phyloP scores from a whole-genome alignment of 2,797 vertebrate species.

The Peromyscus attwateri region DNA sequence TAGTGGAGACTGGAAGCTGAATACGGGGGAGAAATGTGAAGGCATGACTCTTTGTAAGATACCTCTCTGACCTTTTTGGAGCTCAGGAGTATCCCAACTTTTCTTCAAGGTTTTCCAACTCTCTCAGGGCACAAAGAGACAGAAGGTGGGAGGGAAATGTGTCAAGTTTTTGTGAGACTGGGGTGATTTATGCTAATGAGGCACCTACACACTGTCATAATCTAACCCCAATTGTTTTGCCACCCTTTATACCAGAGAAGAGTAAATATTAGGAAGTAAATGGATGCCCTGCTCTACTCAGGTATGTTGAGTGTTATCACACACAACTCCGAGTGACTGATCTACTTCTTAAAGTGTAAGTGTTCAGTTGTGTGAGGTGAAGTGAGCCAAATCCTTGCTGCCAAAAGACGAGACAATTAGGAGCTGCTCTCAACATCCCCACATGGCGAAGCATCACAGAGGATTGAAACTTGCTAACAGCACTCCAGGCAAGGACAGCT shows the following conservation, averaged over 20 bases:
- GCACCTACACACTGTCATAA: neutral
- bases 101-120: neutral
- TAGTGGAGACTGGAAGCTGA: neutral
- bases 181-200: neutral
- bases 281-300: neutral
- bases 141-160: neutral
- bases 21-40: neutral
- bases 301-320: neutral
- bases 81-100: neutral
- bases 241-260: neutral
- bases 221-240: neutral
- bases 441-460: neutral
- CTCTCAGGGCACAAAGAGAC: neutral
- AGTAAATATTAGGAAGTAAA: neutral
- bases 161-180: neutral
- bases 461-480: neutral
- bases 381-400: neutral
- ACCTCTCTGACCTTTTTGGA: neutral
- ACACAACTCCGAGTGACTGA: neutral
- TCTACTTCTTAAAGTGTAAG: neutral
- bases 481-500: neutral
- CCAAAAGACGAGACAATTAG: neutral
- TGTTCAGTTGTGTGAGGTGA: neutral
- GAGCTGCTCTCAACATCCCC: neutral
- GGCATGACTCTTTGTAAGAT: neutral